Base-by-base conservation (phyloP, 2,113 vertebrate genomes). In the Sterrhoptilus dennistouni region DNA sequence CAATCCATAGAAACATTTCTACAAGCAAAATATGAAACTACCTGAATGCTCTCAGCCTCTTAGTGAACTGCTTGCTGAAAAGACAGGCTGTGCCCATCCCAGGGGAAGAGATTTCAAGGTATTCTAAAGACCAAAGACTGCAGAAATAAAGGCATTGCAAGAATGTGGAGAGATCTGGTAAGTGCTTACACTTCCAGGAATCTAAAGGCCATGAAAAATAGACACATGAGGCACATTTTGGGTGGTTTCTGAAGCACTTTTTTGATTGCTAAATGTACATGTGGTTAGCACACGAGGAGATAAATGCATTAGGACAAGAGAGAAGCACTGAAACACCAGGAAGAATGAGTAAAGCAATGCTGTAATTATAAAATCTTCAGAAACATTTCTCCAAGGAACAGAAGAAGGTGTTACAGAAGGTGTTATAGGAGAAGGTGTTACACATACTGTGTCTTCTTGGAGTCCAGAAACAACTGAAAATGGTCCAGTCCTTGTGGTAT, bases 401-500 rank as follows among this genome's bases (percentile, higher is more conserved):
- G 27, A 10, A 77, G 28, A 63, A 59, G 28, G 24, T 68, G 29
- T 40, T 82, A 47, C 4, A 82, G 52, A 63, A 72, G 33, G 29
- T 78, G 59, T 52, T 64, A 68, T 22, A 59, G 29, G 19, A 77
- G 31, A 71, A 42, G 15, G 19, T 60, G 18, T 49, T 68, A 21
- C 6, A 64, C 15, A 28, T 20, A 33, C 1, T 36, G 27, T 57
- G 7, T 10, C 68, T 77, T 13, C 24, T 40, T 69, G 28, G 24
- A 57, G 25, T 53, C 13, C 59, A 61, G n/a, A 52, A 36, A 15
- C 14, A 66, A 49, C 9, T 35, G 33, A 33, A 71, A 78, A 68
- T 27, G 2, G 5, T 65, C 22, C 0, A 0, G 17, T 71, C 40
- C 9, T 87, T 79, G 24, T 8, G 1, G 4, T 7, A 56, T 84